Conservation (phyloP, 2,888 invertebrate species). For the Escarpia spicata region DNA sequence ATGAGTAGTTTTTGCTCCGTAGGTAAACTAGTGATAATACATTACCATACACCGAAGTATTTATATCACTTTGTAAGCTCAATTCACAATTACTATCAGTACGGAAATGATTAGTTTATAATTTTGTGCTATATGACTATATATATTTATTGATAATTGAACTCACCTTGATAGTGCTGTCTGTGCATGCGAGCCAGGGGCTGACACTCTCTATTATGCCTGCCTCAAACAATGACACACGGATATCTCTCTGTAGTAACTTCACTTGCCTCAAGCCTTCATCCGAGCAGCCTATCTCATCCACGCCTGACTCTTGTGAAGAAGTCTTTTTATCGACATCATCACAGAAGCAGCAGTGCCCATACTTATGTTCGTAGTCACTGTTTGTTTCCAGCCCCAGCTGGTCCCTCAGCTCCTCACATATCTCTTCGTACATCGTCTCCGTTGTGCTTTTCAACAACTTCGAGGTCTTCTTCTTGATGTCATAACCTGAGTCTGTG, state of each 20-base stretch:
- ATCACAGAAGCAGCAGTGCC: not conserved
- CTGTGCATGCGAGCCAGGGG: slow-evolving; percentile 26
- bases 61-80: no score
- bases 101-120: no score
- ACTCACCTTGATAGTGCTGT: slow-evolving; percentile 26
- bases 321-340: not conserved
- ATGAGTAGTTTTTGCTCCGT: no score
- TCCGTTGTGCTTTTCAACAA: not conserved
- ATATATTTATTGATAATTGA: not conserved
- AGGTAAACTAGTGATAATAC: no score
- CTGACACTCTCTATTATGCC: slow-evolving; percentile 28
- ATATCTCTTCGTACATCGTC: not conserved
- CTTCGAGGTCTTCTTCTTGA: not conserved
- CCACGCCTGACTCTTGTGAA: not conserved
- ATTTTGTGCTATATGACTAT: no score
- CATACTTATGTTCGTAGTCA: not conserved
- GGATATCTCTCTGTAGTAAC: not conserved
- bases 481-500: not conserved
- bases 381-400: not conserved
- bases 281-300: not conserved
- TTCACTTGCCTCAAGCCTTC: not conserved
- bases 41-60: no score
- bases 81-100: no score
- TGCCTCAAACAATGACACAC: slow-evolving; percentile 25
- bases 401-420: not conserved